A percentile compares a stretch with the other conserved stretches of the same genome.
Conservation (phyloP, 2,888 invertebrate genomes). For the Hoplodrina blanda region DNA sequence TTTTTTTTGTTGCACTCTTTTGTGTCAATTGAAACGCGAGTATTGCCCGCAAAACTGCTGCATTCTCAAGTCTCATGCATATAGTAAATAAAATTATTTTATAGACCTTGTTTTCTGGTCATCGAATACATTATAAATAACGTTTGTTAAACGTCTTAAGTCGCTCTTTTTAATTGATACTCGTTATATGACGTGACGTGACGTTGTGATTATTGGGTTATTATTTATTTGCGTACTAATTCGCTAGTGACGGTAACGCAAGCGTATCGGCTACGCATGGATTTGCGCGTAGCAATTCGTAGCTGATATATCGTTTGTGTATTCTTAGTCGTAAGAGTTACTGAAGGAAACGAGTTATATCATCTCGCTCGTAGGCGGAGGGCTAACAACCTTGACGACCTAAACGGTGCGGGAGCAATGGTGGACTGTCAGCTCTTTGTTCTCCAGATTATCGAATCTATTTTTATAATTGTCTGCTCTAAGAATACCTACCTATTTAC, state of each 20-base stretch:
- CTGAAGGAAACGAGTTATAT: constrained; percentile 57
- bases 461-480: background rate
- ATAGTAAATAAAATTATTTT: no score
- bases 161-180: constrained; percentile 14
- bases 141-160: no score
- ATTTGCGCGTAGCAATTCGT: constrained; percentile 58
- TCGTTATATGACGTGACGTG: constrained; percentile 26
- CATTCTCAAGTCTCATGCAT: background rate
- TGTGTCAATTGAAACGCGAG: background rate
- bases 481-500: background rate
- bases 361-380: constrained; percentile 50
- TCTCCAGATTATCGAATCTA: constrained; percentile 22
- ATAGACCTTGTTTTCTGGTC: no score
- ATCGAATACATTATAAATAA: no score
- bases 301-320: constrained; percentile 45
- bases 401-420: constrained; percentile 40
- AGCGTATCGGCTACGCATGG: constrained; percentile 52
- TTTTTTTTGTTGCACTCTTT: background rate
- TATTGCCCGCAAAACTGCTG: background rate
- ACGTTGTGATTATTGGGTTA: constrained; percentile 47
- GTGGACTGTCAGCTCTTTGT: constrained; percentile 40
- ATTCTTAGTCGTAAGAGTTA: constrained; percentile 42
- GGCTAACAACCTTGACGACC: constrained; percentile 55
- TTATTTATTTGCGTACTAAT: constrained; percentile 51
- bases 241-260: constrained; percentile 38